Conservation (phyloP, 2,797 vertebrate genomes). For the Centroberyx gerrardi region DNA sequence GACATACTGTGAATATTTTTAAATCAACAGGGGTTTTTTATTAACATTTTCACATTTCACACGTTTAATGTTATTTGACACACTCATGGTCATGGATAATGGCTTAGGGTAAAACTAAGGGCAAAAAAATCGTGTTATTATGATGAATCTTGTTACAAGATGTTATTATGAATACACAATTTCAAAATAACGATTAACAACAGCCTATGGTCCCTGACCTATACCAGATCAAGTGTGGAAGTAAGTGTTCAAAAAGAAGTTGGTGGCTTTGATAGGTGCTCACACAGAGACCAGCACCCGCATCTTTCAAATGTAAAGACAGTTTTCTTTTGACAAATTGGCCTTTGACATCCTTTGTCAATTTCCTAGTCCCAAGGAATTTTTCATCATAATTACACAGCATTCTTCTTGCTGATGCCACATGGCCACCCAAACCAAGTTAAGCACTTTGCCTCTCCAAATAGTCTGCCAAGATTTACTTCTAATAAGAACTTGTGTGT, state of each 20-base stretch:
- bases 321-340: slow-evolving; percentile 57
- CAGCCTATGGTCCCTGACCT: slow-evolving; percentile 5
- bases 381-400: slow-evolving; percentile 68
- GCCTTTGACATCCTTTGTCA: slow-evolving; percentile 72
- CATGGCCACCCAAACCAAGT: slow-evolving; percentile 74
- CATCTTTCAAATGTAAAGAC: slow-evolving; percentile 28
- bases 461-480: slow-evolving; percentile 80
- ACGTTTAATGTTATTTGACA: not conserved
- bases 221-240: not conserved
- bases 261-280: slow-evolving; percentile 39
- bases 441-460: slow-evolving; percentile 82
- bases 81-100: slow-evolving; percentile 20
- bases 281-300: slow-evolving; percentile 11
- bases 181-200: slow-evolving; percentile 18
- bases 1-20: not conserved
- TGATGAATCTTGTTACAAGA: too few relatives aligned
- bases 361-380: slow-evolving; percentile 66
- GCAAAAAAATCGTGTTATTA: too few relatives aligned
- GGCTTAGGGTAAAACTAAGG: not conserved
- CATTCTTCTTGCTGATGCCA: slow-evolving; percentile 54
- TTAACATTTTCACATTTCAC: slow-evolving; percentile 19
- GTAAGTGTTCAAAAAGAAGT: slow-evolving; percentile 41
- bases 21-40: slow-evolving; percentile 38
- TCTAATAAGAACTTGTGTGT: slow-evolving; percentile 79
- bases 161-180: not conserved